phyloP scores from a whole-genome alignment of 2,113 vertebrate genomes.

The Tyto alba region DNA sequence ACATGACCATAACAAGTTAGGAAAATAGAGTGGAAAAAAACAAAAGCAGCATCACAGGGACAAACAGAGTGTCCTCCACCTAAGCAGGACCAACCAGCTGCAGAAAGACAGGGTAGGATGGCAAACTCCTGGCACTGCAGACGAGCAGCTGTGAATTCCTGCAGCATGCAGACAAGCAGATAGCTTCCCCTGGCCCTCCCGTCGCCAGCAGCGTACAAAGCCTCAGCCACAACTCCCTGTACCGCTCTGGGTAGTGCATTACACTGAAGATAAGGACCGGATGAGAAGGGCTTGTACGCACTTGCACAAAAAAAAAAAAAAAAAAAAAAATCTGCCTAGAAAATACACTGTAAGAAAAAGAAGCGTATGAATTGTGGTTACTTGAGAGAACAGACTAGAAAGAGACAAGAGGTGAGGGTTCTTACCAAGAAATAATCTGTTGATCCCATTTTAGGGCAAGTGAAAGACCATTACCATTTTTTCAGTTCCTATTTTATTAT shows the following conservation, averaged over 20 bases:
- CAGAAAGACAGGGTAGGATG: not conserved
- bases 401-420: not conserved
- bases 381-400: not conserved
- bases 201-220: not conserved
- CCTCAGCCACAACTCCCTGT: not conserved
- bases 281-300: not conserved
- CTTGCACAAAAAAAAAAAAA: not conserved
- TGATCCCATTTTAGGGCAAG: not conserved
- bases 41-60: not conserved
- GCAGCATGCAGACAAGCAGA: not conserved
- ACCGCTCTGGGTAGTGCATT: rapidly evolving
- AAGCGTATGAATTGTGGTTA: not conserved
- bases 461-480: not conserved
- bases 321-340: not conserved
- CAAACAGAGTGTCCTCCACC: not conserved
- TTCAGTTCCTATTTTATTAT: not conserved
- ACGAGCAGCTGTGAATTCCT: not conserved
- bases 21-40: not conserved
- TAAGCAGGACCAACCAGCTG: not conserved
- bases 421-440: not conserved
- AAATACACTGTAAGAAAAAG: not conserved
- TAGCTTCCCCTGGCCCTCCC: rapidly evolving
- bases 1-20: not conserved
- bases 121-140: not conserved
- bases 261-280: rapidly evolving